Base-by-base conservation (phyloP, 2,888 invertebrate genomes). In the Noctua janthe region DNA sequence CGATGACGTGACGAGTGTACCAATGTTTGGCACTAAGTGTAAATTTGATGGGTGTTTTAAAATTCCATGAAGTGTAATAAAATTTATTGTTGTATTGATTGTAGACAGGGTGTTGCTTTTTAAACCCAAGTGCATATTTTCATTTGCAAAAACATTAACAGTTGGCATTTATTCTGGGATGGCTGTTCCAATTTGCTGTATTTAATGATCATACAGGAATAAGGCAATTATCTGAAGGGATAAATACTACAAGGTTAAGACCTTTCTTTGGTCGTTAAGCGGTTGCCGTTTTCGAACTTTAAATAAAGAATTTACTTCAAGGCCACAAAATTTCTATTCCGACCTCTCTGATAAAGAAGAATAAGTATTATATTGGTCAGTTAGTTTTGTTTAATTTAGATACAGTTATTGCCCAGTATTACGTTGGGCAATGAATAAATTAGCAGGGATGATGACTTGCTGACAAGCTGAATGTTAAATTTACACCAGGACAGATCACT, bases 1-100 rank as follows among this genome's bases (percentile, higher is more conserved):
- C 89, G 91, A 71, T 82, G 74, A 93, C 94, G 94, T 94, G 94
- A 92, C 83, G 87, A 67, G 90, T 83, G 79, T 91, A 80, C 88
- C 67, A 91, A 92, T 88, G 78, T 87, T 82, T 74, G 77, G 87
- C 82, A 82, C 78, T 82, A 78, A 89, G 88, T 90, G 91, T 91
- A 88, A 88, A 90, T 89, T 89, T 89, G 86, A 90, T 88, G 85
- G 84, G 75, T 79, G 75, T 69, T 91, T 92, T 90, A 88, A 88
- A 90, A 89, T 89, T 88, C 76, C 75, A 86, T 82, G 71, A 79
- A 81, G 82, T 79, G 81, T 84, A 81, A 80, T 88, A 82, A 80
- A 82, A 79, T 76, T 78, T 59, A 77, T 80, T 76, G 74, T 70
- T 67, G 67, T 77, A 77, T 76, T 67, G 71, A 75, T 78, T 76